Conservation (phyloP, 2,888 invertebrate species). For the Stenichneumon culpator region DNA sequence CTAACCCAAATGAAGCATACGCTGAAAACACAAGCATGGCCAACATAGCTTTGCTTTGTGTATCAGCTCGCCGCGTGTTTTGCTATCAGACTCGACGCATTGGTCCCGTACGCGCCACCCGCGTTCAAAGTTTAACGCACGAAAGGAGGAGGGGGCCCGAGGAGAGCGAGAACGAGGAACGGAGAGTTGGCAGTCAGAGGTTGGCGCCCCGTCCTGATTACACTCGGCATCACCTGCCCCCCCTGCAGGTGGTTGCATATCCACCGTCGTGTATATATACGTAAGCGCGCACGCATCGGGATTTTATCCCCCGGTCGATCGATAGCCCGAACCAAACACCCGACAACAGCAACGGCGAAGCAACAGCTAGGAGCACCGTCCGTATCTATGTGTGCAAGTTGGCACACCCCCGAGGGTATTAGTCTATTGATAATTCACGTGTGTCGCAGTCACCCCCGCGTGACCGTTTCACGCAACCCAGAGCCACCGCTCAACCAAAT, state of each 20-base stretch:
- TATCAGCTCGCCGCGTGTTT: background rate
- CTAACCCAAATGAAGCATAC: background rate
- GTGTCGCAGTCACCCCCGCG: conserved; percentile 48
- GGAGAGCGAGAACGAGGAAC: conserved; percentile 50
- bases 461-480: conserved; percentile 49
- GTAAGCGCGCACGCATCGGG: conserved; percentile 64
- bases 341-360: conserved; percentile 42
- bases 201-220: conserved; percentile 78
- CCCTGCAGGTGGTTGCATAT: conserved; percentile 77
- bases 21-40: background rate
- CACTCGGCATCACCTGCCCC: conserved; percentile 79
- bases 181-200: conserved; percentile 69
- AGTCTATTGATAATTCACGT: conserved; percentile 59
- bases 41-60: background rate
- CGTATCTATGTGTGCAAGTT: conserved; percentile 3
- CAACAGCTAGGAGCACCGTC: conserved; percentile 48
- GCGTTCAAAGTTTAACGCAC: conserved; percentile 62
- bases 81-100: background rate
- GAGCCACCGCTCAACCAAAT: conserved; percentile 38
- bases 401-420: conserved; percentile 44
- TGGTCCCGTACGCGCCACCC: conserved; percentile 26
- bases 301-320: conserved; percentile 70
- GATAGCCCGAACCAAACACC: conserved; percentile 54
- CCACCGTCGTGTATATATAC: conserved; percentile 63
- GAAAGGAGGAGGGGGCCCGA: conserved; percentile 58